Conservation (phyloP, 2,797 vertebrate species). For the Coccyzus lansbergi region DNA sequence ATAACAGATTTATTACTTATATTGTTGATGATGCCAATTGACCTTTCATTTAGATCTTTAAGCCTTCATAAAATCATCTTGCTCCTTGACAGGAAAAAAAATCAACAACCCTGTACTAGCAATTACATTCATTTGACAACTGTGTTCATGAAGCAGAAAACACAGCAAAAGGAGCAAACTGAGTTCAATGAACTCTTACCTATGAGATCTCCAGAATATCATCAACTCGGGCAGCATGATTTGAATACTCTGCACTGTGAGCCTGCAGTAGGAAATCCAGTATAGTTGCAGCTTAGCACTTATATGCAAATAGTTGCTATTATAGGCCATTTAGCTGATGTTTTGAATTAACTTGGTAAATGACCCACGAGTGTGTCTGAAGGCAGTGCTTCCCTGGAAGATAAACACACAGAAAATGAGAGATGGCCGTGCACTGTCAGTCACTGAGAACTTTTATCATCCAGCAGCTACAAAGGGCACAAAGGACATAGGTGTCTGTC, state of each 20-base stretch:
- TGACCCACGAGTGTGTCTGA: background rate
- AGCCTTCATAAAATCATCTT: conserved; percentile 4
- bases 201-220: background rate
- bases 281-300: background rate
- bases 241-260: background rate
- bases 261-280: background rate
- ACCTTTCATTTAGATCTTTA: conserved; percentile 26
- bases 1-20: conserved; percentile 30
- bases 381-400: background rate
- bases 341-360: background rate
- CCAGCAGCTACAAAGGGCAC: background rate
- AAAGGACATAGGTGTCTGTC: background rate
- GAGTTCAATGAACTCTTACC: background rate
- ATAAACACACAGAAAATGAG: background rate
- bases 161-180: background rate
- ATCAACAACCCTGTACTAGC: background rate
- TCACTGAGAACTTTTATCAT: background rate
- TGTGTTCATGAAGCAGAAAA: conserved; percentile 3
- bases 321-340: background rate
- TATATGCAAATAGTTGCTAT: background rate
- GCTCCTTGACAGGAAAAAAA: background rate
- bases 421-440: background rate
- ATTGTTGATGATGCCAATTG: conserved; percentile 35
- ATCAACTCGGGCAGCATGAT: background rate
- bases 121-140: background rate